These are phyloP conservation scores for Myanophis thanlyinensis DNA, from an alignment of 2,113 vertebrate genomes.

Conservation along the genomic window DNA sequence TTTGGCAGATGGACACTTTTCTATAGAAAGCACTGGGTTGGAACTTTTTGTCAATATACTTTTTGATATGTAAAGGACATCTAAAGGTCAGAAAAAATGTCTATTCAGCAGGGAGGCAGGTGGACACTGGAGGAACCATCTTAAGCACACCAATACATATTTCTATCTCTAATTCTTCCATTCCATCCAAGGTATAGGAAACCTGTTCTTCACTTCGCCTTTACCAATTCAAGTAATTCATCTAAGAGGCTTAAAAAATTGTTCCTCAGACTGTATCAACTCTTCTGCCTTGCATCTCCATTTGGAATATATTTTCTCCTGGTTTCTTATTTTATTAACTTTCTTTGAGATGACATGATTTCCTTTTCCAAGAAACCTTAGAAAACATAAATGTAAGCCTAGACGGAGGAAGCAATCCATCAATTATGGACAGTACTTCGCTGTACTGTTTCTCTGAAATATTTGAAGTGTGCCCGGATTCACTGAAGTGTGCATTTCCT, in stretches of 20 bases:
- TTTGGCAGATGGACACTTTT: background rate
- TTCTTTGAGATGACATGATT: background rate
- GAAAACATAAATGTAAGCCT: background rate
- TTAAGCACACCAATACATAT: background rate
- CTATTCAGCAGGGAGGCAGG: background rate
- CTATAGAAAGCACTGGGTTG: background rate
- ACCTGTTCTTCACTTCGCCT: background rate
- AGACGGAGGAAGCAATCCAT: background rate
- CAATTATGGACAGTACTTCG: conserved; percentile 43
- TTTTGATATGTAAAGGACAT: background rate
- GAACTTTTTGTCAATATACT: background rate
- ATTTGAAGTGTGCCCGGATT: background rate
- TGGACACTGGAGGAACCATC: background rate
- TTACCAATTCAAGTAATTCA: background rate
- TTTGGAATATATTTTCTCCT: background rate
- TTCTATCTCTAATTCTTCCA: background rate
- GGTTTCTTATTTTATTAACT: background rate
- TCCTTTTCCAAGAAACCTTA: background rate
- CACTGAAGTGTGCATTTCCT: conserved; percentile 29
- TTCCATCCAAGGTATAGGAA: background rate
- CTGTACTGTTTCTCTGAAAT: conserved; percentile 34
- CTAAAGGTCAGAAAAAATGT: background rate
- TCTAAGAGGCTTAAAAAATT: background rate
- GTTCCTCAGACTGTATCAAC: background rate
- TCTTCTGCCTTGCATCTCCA: background rate